These are phyloP conservation scores for Lordiphosa clarofinis DNA, from an alignment of 1,140 invertebrate genomes.

Conservation along the genomic window DNA sequence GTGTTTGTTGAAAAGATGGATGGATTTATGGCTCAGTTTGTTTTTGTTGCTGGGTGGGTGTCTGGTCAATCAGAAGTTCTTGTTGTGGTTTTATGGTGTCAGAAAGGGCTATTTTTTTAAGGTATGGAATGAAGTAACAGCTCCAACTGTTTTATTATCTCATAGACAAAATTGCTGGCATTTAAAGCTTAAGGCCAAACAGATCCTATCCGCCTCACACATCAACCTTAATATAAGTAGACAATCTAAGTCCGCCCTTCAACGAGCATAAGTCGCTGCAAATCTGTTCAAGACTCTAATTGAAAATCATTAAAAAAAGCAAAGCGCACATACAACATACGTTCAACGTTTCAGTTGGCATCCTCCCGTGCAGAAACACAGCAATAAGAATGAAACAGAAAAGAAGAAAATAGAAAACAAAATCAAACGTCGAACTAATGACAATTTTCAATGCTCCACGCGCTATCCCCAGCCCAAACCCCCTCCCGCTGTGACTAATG, in stretches of 20 bases:
- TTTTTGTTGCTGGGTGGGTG: constrained; percentile 21
- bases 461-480: constrained; percentile 17
- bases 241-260: constrained; percentile 24
- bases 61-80: neutral
- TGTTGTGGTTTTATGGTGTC: too few species aligned
- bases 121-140: too few species aligned
- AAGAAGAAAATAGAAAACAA: constrained; percentile 24
- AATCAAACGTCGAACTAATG: constrained; percentile 74
- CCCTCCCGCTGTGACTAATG: constrained; percentile 63
- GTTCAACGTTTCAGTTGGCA: constrained; percentile 5
- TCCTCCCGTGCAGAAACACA: neutral
- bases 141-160: too few species aligned
- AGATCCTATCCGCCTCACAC: constrained; percentile 3
- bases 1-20: constrained; percentile 75
- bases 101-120: too few species aligned
- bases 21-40: constrained; percentile 65
- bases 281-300: constrained; percentile 56
- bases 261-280: constrained; percentile 39
- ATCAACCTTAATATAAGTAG: constrained; percentile 15
- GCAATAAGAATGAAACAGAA: neutral
- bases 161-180: too few species aligned
- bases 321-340: constrained; percentile 46
- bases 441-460: constrained; percentile 75
- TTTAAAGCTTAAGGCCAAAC: neutral
- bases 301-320: constrained; percentile 70